Percentiles rank a stretch among this genome's conserved stretches.
These are phyloP conservation scores for Paralvinella palmiformis DNA, from an alignment of 1,140 invertebrate genomes.

Conservation along the genomic window DNA sequence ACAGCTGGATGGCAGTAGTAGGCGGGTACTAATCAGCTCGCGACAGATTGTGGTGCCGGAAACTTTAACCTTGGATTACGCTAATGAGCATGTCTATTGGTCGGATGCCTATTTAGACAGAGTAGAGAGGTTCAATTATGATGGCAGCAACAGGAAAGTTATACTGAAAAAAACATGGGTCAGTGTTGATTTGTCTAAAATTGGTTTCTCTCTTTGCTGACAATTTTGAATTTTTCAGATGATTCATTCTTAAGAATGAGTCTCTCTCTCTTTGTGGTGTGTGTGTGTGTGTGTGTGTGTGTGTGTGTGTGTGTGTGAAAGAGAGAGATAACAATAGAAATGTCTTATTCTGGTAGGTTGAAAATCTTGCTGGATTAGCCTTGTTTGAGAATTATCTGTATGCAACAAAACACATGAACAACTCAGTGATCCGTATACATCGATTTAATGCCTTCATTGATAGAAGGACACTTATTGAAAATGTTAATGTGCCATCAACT, in stretches of 20 bases:
- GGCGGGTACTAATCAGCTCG: conserved; percentile 69
- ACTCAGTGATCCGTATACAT: conserved; percentile 57
- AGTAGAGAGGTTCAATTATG: conserved; percentile 86
- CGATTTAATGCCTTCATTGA: conserved; percentile 53
- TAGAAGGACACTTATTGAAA: too few relatives aligned
- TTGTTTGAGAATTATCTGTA: conserved; percentile 47
- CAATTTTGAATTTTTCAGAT: too few relatives aligned
- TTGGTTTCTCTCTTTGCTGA: conserved; percentile 15
- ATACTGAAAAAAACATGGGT: conserved; percentile 64
- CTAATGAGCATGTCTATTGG: conserved; percentile 66
- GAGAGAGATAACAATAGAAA: not conserved
- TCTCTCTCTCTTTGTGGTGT: too few relatives aligned
- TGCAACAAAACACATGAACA: conserved; percentile 20
- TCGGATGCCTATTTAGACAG: conserved; percentile 62
- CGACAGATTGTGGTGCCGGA: conserved; percentile 93
- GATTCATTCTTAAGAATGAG: too few relatives aligned
- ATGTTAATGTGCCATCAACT: conserved; percentile 6
- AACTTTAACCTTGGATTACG: conserved; percentile 66
- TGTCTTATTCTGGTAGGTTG: conserved; percentile 53
- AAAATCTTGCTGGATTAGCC: conserved; percentile 63
- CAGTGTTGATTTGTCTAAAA: too few relatives aligned
- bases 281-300: too few relatives aligned
- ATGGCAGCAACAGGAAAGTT: conserved; percentile 66
- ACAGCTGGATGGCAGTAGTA: conserved; percentile 71
- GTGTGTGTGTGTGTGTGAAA: too few relatives aligned